These are phyloP conservation scores for Zeugodacus cucurbitae DNA, from an alignment of 1,140 invertebrate species.

Conservation along the genomic window DNA sequence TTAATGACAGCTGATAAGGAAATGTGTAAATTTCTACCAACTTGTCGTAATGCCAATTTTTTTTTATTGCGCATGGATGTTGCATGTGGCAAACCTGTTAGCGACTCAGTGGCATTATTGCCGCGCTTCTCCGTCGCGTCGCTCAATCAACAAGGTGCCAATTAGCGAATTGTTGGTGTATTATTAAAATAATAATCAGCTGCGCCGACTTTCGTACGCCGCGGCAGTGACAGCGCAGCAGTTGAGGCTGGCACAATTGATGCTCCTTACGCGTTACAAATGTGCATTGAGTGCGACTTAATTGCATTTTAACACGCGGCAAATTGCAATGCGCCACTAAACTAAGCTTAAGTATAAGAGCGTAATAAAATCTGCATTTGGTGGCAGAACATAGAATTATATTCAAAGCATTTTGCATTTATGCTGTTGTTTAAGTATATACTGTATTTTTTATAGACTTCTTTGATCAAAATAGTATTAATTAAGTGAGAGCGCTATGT, in stretches of 20 bases:
- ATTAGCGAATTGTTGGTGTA: slow-evolving; percentile 41
- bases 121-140: background rate
- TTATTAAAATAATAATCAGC: slow-evolving; percentile 43
- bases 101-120: slow-evolving; percentile 2
- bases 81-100: slow-evolving; percentile 36
- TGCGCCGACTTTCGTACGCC: slow-evolving; percentile 1
- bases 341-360: background rate
- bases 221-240: slow-evolving; percentile 2
- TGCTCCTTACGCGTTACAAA: slow-evolving; percentile 15
- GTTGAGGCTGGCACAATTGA: background rate
- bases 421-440: no score
- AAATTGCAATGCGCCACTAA: background rate
- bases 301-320: slow-evolving; percentile 30
- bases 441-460: no score
- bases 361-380: no score
- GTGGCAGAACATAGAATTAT: no score
- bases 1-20: slow-evolving; percentile 38
- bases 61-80: background rate
- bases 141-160: slow-evolving; percentile 18
- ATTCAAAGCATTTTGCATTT: no score
- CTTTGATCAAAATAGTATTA: no score
- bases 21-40: slow-evolving; percentile 41
- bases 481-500: no score
- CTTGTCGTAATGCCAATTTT: slow-evolving; percentile 31
- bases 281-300: slow-evolving; percentile 23